A percentile compares a stretch with the other conserved stretches of the same genome.
Conservation (phyloP, 2,113 vertebrate genomes). For the Tachuris rubrigastra region DNA sequence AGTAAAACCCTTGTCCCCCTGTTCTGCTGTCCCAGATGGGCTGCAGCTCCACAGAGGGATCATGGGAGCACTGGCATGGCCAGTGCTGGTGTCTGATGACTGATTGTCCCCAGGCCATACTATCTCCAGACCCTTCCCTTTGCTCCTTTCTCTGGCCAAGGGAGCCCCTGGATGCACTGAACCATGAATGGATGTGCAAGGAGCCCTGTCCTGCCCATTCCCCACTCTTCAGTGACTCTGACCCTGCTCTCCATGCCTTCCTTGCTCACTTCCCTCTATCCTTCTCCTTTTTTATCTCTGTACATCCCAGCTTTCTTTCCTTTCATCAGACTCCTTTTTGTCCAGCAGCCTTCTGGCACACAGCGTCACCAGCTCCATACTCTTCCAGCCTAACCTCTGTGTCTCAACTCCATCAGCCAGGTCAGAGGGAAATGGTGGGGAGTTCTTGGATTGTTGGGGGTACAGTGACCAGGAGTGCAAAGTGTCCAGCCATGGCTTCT, state of each 20-base stretch:
- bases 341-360: neutral
- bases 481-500: neutral
- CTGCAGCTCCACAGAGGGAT: neutral
- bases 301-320: neutral
- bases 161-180: neutral
- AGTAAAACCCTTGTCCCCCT: neutral
- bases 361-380: neutral
- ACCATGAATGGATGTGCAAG: neutral
- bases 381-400: neutral
- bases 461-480: neutral
- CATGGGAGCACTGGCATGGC: neutral
- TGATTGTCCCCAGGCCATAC: neutral
- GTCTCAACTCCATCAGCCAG: neutral
- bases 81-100: neutral
- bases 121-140: neutral
- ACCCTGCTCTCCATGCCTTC: neutral
- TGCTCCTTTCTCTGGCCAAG: neutral
- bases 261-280: neutral
- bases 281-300: neutral
- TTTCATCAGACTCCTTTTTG: neutral
- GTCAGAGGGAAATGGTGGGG: neutral
- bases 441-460: neutral
- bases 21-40: neutral
- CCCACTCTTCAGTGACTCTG: neutral
- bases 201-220: neutral